A percentile compares a stretch with the other conserved stretches of the same genome.
phyloP scores from a whole-genome alignment of 2,888 invertebrate genomes.

The Cheilosia grossa region DNA sequence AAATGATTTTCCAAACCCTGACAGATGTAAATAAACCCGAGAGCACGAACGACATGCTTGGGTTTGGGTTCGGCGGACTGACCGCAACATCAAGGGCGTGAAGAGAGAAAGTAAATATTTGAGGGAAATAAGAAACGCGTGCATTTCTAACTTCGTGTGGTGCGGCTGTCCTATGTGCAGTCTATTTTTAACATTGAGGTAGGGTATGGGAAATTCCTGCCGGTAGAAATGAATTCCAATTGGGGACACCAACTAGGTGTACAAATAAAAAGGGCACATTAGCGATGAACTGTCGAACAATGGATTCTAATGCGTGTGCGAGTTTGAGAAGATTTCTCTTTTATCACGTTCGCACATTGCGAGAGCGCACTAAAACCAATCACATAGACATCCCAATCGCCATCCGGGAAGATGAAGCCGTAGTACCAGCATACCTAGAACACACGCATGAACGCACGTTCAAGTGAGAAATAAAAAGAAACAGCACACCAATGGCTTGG shows the following conservation, averaged over 20 bases:
- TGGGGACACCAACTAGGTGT: conserved; percentile 43
- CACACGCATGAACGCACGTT: conserved; percentile 46
- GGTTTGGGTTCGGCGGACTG: not conserved
- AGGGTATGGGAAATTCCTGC: conserved; percentile 57
- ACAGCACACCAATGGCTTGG: conserved; percentile 4
- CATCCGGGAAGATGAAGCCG: conserved; percentile 60
- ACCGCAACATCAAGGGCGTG: conserved; percentile 27
- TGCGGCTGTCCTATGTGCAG: conserved; percentile 16
- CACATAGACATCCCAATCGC: conserved; percentile 24
- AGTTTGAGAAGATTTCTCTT: conserved; percentile 52
- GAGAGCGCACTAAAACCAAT: conserved; percentile 18
- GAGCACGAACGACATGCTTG: conserved; percentile 2
- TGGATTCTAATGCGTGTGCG: conserved; percentile 34
- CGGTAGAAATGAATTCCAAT: conserved; percentile 50
- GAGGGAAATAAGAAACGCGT: conserved; percentile 15
- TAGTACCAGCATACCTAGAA: not conserved
- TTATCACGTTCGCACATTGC: conserved; percentile 37
- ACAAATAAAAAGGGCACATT: conserved; percentile 52
- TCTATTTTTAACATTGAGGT: conserved; percentile 72
- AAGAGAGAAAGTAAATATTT: conserved; percentile 46
- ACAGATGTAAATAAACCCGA: conserved; percentile 57
- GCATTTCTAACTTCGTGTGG: conserved; percentile 30
- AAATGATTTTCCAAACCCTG: conserved; percentile 47
- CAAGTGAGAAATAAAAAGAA: conserved; percentile 11
- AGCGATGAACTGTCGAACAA: conserved; percentile 33